phyloP scores from a whole-genome alignment of 2,797 vertebrate species.

The Muscicapa striata region DNA sequence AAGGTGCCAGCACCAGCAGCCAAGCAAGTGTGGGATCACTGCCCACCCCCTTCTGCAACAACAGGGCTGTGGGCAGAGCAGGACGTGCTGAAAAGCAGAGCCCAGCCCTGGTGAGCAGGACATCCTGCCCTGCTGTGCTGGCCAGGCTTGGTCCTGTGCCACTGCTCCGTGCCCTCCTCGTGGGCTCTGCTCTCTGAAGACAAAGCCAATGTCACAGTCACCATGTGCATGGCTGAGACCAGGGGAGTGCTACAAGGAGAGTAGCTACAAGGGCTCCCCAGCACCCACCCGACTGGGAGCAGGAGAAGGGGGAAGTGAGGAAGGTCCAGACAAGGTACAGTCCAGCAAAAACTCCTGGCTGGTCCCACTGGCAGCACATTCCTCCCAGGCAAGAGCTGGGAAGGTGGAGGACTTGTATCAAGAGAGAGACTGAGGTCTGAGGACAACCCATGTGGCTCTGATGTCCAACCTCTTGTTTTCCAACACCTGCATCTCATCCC shows the following conservation, averaged over 20 bases:
- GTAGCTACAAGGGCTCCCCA: not conserved
- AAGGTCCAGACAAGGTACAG: not conserved
- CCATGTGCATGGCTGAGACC: not conserved
- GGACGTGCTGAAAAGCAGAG: not conserved
- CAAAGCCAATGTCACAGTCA: constrained; percentile 59
- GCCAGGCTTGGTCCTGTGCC: not conserved
- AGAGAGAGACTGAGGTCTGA: not conserved
- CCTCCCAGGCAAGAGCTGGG: not conserved
- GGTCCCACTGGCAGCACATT: not conserved
- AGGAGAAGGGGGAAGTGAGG: not conserved
- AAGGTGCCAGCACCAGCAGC: not conserved
- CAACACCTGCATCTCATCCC: not conserved
- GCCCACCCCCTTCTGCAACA: not conserved
- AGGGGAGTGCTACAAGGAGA: not conserved
- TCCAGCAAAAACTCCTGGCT: not conserved
- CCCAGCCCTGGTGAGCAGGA: accelerated
- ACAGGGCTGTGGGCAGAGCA: not conserved
- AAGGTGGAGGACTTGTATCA: not conserved
- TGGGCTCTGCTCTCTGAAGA: not conserved
- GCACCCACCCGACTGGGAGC: not conserved
- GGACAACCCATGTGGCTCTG: not conserved
- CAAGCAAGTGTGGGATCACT: not conserved
- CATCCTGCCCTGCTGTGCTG: not conserved
- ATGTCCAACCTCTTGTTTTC: not conserved
- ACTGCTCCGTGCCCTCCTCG: not conserved